Base-by-base conservation (phyloP, 92 coral and sea anemone species). In the Blastomussa wellsi region DNA sequence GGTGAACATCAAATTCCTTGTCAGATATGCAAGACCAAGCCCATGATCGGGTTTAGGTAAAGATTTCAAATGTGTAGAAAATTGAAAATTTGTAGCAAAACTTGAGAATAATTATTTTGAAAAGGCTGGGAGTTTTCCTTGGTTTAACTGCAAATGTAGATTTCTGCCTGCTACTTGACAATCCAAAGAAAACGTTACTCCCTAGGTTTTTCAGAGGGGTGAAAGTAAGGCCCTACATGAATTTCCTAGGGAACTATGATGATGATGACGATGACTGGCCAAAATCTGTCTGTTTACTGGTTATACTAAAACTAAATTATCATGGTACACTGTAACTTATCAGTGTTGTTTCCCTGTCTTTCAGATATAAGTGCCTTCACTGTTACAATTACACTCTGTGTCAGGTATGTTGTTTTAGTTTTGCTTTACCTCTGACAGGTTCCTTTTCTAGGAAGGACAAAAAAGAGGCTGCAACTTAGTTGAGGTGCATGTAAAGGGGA, bases 321-420 rank as follows among this genome's bases (percentile, higher is more conserved):
- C n/a, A n/a, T n/a, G n/a, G n/a, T n/a, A n/a, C n/a, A n/a, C n/a
- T n/a, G n/a, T 26, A 57, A 62, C 68, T 62, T 62, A 26, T 14
- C 9, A 14, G 44, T 51, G 11, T 82, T 70, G 6, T 11, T 26
- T 80, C 32, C 8, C 36, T 81, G 41, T 62, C 22, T 68, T 87
- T 24, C 57, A 91, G 98, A 65, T 96, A 96, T 89, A 96, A 96
- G 81, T 96, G 98, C 78, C 95, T 96, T 24, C 98, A 93, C 85
- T 96, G 98, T 86, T 92, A 94, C 78, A 95, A 93, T 74, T 96
- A 92, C 87, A 89, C 95, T 29, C 87, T 96, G 5, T 96, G 98
- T 74, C 98, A 96, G 98, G 98, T 95, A 62, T 0, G 90, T 53
- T 8, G 7, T 60, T 14, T 80, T 32, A 7, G 35, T 66, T 74